Conservation (phyloP, 2,888 invertebrate genomes). For the Phorcus lineatus region DNA sequence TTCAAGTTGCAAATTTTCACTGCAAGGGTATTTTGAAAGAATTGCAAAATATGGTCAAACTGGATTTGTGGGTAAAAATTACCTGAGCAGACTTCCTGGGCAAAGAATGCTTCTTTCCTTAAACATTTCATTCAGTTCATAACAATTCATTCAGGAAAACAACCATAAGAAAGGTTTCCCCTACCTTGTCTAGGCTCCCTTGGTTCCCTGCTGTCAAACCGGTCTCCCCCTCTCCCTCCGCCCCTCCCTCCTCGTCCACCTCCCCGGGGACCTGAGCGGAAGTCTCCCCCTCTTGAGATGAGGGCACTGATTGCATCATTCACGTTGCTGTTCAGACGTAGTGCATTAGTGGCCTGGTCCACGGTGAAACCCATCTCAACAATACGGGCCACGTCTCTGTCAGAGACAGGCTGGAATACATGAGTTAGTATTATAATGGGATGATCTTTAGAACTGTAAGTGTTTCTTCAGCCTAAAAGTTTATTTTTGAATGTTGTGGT, state of each 20-base stretch:
- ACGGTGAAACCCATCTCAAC: constrained; percentile 87
- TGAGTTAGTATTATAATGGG: too few relatives aligned
- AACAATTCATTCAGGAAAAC: too few relatives aligned
- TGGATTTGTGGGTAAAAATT: too few relatives aligned
- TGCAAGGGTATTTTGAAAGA: too few relatives aligned
- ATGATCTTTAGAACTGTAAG: too few relatives aligned
- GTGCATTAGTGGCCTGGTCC: constrained; percentile 85
- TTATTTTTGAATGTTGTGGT: too few relatives aligned
- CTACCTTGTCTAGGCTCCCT: constrained; percentile 3
- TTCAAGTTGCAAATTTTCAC: too few relatives aligned
- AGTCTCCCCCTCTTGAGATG: constrained; percentile 42
- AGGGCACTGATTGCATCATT: constrained; percentile 67
- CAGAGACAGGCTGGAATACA: constrained; percentile 49
- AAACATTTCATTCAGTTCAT: too few relatives aligned
- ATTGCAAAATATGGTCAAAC: too few relatives aligned
- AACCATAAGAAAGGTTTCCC: neutral
- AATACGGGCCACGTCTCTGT: constrained; percentile 79
- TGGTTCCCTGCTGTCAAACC: neutral
- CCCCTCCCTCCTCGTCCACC: constrained; percentile 36
- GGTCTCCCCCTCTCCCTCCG: constrained; percentile 27
- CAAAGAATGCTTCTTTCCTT: too few relatives aligned
- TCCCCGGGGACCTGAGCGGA: constrained; percentile 4
- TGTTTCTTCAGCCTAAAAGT: too few relatives aligned
- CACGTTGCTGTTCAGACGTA: constrained; percentile 84
- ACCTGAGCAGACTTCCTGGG: too few relatives aligned